A percentile compares a stretch with the other conserved stretches of the same genome.
phyloP scores from a whole-genome alignment of 2,888 invertebrate species.

The Agrotis clavis region DNA sequence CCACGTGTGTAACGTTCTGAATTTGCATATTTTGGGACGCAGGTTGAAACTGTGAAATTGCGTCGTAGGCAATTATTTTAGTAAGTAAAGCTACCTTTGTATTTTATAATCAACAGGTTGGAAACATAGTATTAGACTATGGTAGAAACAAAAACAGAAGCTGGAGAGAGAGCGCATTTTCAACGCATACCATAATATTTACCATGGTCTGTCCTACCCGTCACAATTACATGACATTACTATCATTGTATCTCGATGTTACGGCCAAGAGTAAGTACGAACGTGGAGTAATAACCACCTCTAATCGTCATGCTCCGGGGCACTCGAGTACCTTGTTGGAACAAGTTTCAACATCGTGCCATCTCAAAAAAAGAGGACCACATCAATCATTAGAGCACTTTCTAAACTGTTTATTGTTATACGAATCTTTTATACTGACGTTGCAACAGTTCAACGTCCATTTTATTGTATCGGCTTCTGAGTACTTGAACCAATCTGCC shows the following conservation, averaged over 20 bases:
- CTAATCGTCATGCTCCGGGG: slow-evolving; percentile 73
- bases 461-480: slow-evolving; percentile 39
- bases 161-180: neutral
- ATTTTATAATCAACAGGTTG: slow-evolving; percentile 28
- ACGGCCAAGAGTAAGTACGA: slow-evolving; percentile 49
- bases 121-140: neutral
- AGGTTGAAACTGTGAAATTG: slow-evolving; percentile 24
- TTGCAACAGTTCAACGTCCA: slow-evolving; percentile 62
- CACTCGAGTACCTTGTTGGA: slow-evolving; percentile 67
- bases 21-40: slow-evolving; percentile 47
- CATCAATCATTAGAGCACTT: slow-evolving; percentile 86
- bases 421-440: slow-evolving; percentile 59
- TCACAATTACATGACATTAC: slow-evolving; percentile 51
- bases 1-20: slow-evolving; percentile 13
- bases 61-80: slow-evolving; percentile 25
- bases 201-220: slow-evolving; percentile 17
- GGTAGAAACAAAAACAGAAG: slow-evolving; percentile 8
- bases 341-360: slow-evolving; percentile 82
- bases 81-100: slow-evolving; percentile 1
- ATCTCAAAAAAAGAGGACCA: slow-evolving; percentile 78
- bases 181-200: slow-evolving; percentile 32
- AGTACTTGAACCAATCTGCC: slow-evolving; percentile 34
- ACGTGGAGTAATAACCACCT: slow-evolving; percentile 62
- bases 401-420: slow-evolving; percentile 83
- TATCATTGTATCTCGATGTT: slow-evolving; percentile 46